Evolutionary conservation across 2,113 vertebrate species (phyloP), one percentile per base, ranked within the genome.

Genomic region (Pholis gunnellus): DNA sequence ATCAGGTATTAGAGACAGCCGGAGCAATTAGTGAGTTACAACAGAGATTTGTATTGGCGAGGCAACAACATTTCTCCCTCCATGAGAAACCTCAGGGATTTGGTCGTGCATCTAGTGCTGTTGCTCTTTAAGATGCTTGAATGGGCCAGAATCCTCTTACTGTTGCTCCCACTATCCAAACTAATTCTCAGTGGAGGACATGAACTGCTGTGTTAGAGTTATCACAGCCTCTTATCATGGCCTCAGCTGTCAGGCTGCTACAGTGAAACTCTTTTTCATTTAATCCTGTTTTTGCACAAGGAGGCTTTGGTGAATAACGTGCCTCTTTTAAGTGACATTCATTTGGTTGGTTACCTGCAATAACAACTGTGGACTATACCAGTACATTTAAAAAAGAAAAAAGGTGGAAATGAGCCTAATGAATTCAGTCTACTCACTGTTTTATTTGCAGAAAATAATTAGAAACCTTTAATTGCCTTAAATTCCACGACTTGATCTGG

Each of bases 141-240:
- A 64, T 36, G 18, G 63, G 18, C 48, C 82, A 50, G 81, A 91
- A 93, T 88, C 85, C 63, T 88, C 86, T 90, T 87, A 85, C 70
- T 44, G 74, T 56, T 57, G 60, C 75, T 77, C 31, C 59, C 52
- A 56, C 34, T 31, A 65, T 56, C 60, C 9, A 22, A 36, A 59
- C 54, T 82, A 77, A 91, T 76, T 81, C 59, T 29, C 59, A 0
- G 0, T 20, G 25, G 69, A 78, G 65, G 72, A 66, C 42, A 22
- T 61, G 27, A 36, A 64, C 56, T 44, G 52, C 31, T 60, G 27
- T 0, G 65, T 22, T 64, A 15, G 46, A 56, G 64, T 72, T 65
- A 17, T 72, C 6, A 46, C 50, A 9, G 14, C 7, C 17, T 40
- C 17, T 59, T 57, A 25, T 59, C 17, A 40, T 25, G n/a, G 27